Percentiles rank a stretch among this genome's conserved stretches.
Conservation (phyloP, 2,113 vertebrate species). For the Theristicus caerulescens region DNA sequence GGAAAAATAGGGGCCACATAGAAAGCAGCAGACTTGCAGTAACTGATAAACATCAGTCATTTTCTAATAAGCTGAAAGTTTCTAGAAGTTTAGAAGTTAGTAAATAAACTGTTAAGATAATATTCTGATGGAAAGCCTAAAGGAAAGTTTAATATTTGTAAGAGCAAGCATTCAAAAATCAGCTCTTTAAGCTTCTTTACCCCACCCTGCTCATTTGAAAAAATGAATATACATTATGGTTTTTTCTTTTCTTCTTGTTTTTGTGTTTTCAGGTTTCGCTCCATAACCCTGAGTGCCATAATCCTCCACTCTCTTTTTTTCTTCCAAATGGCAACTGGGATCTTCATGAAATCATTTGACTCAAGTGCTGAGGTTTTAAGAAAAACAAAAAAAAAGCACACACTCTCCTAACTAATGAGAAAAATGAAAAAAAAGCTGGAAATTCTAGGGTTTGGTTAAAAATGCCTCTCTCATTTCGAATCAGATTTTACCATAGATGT, state of each 20-base stretch:
- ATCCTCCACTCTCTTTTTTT: not conserved
- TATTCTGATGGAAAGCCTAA: not conserved
- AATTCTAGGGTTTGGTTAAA: not conserved
- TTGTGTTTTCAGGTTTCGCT: not conserved
- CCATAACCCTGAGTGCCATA: not conserved
- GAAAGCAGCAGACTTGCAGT: constrained; percentile 13
- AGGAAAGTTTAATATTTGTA: not conserved
- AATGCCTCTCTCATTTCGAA: not conserved
- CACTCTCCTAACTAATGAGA: not conserved
- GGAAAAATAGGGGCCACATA: constrained; percentile 12
- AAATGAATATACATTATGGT: not conserved
- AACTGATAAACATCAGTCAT: not conserved
- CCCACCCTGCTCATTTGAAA: not conserved
- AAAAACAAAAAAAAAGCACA: not conserved
- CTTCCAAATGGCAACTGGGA: not conserved
- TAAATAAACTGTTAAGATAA: not conserved
- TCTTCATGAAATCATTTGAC: not conserved
- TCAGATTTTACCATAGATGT: not conserved
- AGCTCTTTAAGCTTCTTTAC: not conserved
- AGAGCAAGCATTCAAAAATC: not conserved
- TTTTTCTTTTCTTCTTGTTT: not conserved
- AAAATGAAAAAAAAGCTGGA: not conserved
- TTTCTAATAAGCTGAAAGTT: not conserved
- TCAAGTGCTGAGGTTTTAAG: not conserved
- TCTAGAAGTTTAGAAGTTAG: not conserved